Evolutionary conservation across 2,888 invertebrate species (phyloP), one percentile per base, ranked within the genome.

Genomic region (Tenthredo mesomela): DNA sequence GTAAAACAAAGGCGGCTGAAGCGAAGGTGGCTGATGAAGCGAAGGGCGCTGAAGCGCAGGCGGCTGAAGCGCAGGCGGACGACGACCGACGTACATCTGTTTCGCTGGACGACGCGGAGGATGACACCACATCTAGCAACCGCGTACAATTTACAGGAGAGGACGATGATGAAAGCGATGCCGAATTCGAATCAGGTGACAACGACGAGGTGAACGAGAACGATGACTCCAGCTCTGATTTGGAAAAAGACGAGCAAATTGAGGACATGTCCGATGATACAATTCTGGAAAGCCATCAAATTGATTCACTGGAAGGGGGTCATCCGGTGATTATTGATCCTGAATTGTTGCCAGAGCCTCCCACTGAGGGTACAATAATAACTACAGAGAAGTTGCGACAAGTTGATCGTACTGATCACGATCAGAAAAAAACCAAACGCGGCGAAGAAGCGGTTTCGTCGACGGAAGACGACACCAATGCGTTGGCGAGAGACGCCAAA

Each of bases 211-310:
- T 18, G 6, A 18, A 3, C 12, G 54, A 54, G 54, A 54, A 54
- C 54, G 54, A 54, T 54, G 54, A 54, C n/a, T 54, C 54, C 33
- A 33, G 33, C 33, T 33, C 33, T 2, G 33, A 33, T 33, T 33
- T 33, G 54, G 54, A 54, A n/a, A n/a, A 54, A 54, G n/a, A 54
- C 54, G 54, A 54, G 54, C 54, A 54, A 54, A 54, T 54, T 54
- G 12, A 54, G 54, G 54, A 54, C 54, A n/a, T 54, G 15, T 54
- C 54, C 18, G 54, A 54, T 9, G 33, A 33, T 33, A 54, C 0
- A 54, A 54, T 54, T 54, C 54, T 54, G 54, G 54, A 12, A 54
- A 54, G 54, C 12, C 54, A 54, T 12, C 15, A 54, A 54, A 54
- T 54, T 15, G 54, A 54, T 54, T 54, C 18, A 33, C 33, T 33